Percentiles rank a stretch among this genome's conserved stretches.
Conservation (phyloP, 2,888 invertebrate species). For the Pomacea canaliculata region DNA sequence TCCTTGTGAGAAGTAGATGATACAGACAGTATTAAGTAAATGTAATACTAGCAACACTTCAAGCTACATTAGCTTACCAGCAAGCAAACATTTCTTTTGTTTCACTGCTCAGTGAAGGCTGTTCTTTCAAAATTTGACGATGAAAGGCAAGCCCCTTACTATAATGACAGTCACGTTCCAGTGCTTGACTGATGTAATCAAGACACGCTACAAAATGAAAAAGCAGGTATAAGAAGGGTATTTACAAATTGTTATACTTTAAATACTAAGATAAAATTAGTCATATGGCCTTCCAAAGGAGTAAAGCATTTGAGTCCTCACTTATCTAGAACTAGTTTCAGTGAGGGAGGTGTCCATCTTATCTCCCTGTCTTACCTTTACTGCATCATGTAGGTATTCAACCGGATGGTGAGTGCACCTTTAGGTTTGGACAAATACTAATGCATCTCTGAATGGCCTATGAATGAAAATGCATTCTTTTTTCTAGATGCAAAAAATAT, state of each 20-base stretch:
- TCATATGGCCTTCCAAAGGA: too few relatives aligned
- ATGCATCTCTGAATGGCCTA: not conserved
- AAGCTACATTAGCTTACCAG: constrained; percentile 49
- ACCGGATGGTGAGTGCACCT: too few relatives aligned
- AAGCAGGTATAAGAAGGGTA: too few relatives aligned
- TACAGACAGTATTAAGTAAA: not conserved
- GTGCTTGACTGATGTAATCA: constrained; percentile 79
- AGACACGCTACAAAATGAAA: constrained; percentile 77
- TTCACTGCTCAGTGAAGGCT: constrained; percentile 76
- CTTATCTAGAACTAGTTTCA: too few relatives aligned
- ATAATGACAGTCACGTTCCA: constrained; percentile 81
- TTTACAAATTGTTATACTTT: too few relatives aligned
- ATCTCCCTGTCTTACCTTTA: too few relatives aligned
- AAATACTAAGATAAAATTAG: too few relatives aligned
- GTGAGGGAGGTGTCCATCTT: too few relatives aligned
- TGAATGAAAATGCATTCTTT: too few relatives aligned
- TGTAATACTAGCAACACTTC: not conserved
- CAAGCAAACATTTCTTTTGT: constrained; percentile 57
- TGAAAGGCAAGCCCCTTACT: constrained; percentile 81
- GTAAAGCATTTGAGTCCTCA: too few relatives aligned
- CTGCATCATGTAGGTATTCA: too few relatives aligned
- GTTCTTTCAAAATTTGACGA: constrained; percentile 79
- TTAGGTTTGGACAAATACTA: not conserved
- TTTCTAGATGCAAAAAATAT: too few relatives aligned
- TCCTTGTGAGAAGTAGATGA: not conserved